phyloP scores from a whole-genome alignment of 2,888 invertebrate genomes.

The Lithophane leautieri region DNA sequence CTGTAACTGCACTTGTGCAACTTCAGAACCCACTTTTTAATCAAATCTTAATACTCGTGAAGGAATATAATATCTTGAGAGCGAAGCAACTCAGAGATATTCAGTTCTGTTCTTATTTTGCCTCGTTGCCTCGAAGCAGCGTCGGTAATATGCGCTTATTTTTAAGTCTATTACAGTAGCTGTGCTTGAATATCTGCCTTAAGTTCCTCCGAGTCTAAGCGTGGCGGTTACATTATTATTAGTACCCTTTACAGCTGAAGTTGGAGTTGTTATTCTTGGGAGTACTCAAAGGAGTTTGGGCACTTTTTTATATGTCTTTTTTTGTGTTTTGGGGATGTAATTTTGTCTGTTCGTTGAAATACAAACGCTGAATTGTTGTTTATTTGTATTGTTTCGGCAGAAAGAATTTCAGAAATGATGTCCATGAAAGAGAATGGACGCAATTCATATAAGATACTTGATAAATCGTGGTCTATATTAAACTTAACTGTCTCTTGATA shows the following conservation, averaged over 20 bases:
- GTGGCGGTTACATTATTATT: conserved; percentile 46
- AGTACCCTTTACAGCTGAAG: conserved; percentile 25
- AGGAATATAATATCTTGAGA: conserved; percentile 57
- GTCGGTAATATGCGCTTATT: conserved; percentile 63
- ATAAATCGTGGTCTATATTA: conserved; percentile 35
- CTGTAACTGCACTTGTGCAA: conserved; percentile 26
- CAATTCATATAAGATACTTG: conserved; percentile 14
- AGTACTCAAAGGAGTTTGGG: background rate
- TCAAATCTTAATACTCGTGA: conserved; percentile 57
- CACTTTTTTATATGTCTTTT: background rate
- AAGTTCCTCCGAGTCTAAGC: conserved; percentile 41
- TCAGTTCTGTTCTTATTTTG: conserved; percentile 58
- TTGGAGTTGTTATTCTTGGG: conserved; percentile 15
- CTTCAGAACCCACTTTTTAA: conserved; percentile 55
- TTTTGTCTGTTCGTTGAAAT: background rate
- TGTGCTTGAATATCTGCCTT: conserved; percentile 57
- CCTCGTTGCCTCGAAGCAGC: conserved; percentile 52
- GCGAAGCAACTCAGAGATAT: conserved; percentile 32
- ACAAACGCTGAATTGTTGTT: background rate
- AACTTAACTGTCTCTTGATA: conserved; percentile 31
- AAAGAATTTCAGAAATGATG: background rate
- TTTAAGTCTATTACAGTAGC: conserved; percentile 62
- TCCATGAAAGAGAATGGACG: background rate
- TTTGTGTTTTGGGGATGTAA: background rate
- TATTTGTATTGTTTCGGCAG: background rate